Conservation (phyloP, 1,140 invertebrate genomes). For the Danaus melanippus region DNA sequence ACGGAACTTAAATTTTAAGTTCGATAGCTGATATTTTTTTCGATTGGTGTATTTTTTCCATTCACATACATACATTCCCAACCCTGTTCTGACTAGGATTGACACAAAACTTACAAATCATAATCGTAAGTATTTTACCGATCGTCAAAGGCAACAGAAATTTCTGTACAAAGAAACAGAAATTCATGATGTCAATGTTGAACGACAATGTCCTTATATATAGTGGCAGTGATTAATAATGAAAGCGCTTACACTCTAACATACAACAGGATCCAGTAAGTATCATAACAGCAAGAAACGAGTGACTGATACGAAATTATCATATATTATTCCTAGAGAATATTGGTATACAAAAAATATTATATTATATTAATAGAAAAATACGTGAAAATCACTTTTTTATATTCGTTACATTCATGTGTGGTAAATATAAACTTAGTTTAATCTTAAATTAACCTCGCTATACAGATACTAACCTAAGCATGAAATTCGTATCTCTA, state of each 20-base stretch:
- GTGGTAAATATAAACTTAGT: too few relatives aligned
- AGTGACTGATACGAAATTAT: neutral
- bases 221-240: constrained; percentile 56
- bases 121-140: constrained; percentile 3
- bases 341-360: constrained; percentile 1
- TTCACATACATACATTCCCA: constrained; percentile 29
- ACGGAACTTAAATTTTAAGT: too few relatives aligned
- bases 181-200: constrained; percentile 11
- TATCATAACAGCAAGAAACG: too few relatives aligned
- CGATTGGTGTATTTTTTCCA: neutral
- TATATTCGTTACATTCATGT: too few relatives aligned
- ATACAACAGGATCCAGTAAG: too few relatives aligned
- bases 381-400: too few relatives aligned
- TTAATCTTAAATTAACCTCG: too few relatives aligned
- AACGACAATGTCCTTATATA: constrained; percentile 22
- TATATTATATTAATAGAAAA: constrained; percentile 3
- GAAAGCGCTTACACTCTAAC: constrained; percentile 21
- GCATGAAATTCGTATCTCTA: too few relatives aligned
- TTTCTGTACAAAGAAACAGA: constrained; percentile 3
- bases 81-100: constrained; percentile 69
- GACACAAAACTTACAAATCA: constrained; percentile 38
- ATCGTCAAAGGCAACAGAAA: constrained; percentile 9
- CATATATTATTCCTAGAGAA: neutral
- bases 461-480: too few relatives aligned
- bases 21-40: too few relatives aligned